Percentiles rank a stretch among this genome's conserved stretches.
phyloP scores from a whole-genome alignment of 1,140 invertebrate species.

The Ridgeia piscesae region DNA sequence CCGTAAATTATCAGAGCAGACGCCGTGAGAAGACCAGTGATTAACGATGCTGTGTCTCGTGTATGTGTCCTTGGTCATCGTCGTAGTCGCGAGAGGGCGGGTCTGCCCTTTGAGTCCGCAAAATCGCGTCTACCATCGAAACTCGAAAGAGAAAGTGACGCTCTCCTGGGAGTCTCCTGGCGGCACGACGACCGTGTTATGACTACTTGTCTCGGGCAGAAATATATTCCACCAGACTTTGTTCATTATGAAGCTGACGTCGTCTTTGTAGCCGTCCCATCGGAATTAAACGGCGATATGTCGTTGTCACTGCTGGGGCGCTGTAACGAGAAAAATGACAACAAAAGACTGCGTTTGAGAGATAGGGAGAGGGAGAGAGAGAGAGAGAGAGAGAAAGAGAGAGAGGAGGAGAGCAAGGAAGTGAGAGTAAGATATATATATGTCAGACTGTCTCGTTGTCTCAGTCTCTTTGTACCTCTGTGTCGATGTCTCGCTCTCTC shows the following conservation, averaged over 20 bases:
- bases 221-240: not conserved
- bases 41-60: not conserved
- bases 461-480: too few species aligned
- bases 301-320: not conserved
- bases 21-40: not conserved
- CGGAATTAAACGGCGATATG: not conserved
- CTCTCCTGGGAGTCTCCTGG: not conserved
- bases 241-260: not conserved
- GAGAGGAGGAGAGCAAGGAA: not conserved
- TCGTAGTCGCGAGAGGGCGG: not conserved
- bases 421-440: too few species aligned
- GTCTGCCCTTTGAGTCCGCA: not conserved
- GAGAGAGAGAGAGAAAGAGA: slow-evolving; percentile 13
- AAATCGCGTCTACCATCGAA: not conserved
- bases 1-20: not conserved
- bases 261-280: not conserved
- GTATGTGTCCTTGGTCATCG: not conserved
- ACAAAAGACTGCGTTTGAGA: not conserved
- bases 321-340: not conserved
- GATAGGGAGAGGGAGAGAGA: slow-evolving; percentile 4
- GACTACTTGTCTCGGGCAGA: not conserved
- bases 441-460: too few species aligned
- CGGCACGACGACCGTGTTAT: not conserved
- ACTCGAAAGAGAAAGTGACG: not conserved
- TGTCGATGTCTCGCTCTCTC: too few species aligned